These are phyloP conservation scores for Dendroctonus ponderosae DNA, from an alignment of 1,140 invertebrate species.

Conservation along the genomic window DNA sequence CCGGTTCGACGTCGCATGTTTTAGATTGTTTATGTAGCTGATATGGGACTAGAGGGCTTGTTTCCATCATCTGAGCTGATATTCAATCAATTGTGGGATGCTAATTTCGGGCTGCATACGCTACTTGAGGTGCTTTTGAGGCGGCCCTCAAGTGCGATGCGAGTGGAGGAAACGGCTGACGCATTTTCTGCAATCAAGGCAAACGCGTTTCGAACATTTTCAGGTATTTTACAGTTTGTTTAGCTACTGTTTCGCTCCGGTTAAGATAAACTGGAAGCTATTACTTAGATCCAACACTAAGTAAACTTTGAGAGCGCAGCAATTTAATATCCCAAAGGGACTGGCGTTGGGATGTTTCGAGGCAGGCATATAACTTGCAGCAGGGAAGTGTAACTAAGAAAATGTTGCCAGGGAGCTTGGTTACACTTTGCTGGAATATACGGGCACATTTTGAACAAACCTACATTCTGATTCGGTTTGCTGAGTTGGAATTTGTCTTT, in stretches of 20 bases:
- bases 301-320: slow-evolving; percentile 1
- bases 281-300: slow-evolving; percentile 2
- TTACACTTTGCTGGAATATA: neutral
- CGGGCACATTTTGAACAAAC: neutral
- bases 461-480: neutral
- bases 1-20: no score
- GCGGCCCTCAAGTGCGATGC: no score
- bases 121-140: no score
- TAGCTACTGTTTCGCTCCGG: neutral
- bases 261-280: slow-evolving; percentile 1
- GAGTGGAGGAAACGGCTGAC: no score
- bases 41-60: no score
- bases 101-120: no score
- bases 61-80: no score
- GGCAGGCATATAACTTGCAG: neutral
- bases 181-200: no score
- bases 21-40: no score
- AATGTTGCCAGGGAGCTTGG: neutral
- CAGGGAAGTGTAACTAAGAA: no score
- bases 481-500: neutral
- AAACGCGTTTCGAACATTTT: neutral
- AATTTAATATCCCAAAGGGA: slow-evolving; percentile 13
- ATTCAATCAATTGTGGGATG: no score
- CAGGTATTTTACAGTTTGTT: neutral
- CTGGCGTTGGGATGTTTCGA: neutral